Evolutionary conservation across 2,888 invertebrate genomes (phyloP), one percentile per base, ranked within the genome.

Genomic region (Drosophila aldrichi): DNA sequence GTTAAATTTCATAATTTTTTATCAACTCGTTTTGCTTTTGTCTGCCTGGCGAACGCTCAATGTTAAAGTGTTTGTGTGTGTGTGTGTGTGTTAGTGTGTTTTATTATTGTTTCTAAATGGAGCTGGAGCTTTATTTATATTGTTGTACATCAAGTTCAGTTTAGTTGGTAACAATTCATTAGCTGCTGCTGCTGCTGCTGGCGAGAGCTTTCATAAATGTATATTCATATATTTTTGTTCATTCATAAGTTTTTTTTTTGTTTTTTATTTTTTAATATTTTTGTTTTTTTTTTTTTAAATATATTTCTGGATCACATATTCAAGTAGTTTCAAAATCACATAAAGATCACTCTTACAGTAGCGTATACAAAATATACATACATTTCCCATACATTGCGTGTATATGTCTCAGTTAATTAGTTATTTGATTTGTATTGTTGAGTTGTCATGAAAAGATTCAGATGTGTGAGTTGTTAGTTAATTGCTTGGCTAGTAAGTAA

Each of bases 281-380:
- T 80, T n/a, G n/a, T 69, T 51, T 25, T 44, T 44, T 62, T 56
- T 52, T 48, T 69, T 61, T 70, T 79, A 73, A 64, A 71, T 81
- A 74, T 89, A 70, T 77, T 89, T 84, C 66, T 89, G 89, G 86
- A 86, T 86, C 86, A 86, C 86, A 86, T 88, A 88, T 90, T 90
- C 88, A 90, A 87, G 84, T 88, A 87, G 88, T 90, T 88, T 88
- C 88, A 89, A 86, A 88, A 88, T 88, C 88, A 88, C 88, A 88
- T 88, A 82, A 86, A 87, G 87, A 90, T 88, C 88, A 88, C 88
- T 90, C 88, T 88, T 90, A 88, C 88, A 90, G 78, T 88, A 88
- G 86, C 90, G 90, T 88, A 86, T 90, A 90, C 87, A 88, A 88
- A 88, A 90, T 89, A 90, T 89, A 86, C 85, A 89, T 82, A 73